Evolutionary conservation across 2,113 vertebrate species (phyloP), one percentile per base, ranked within the genome.

Genomic region (Acanthisitta chloris): DNA sequence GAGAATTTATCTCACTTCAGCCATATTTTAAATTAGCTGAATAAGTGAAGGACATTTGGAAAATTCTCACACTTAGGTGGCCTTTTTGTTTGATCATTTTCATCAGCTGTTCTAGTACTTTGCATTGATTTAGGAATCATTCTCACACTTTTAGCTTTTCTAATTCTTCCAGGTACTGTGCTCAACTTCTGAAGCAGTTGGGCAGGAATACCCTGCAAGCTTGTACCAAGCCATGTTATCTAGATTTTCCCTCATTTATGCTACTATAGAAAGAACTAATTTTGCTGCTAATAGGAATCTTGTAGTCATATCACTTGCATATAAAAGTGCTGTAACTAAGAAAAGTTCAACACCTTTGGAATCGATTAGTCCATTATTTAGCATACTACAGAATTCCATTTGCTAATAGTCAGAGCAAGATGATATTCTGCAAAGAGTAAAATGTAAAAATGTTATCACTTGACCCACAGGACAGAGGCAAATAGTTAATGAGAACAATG

Each of bases 21-120:
- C 94, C 72, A 70, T 54, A 76, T 90, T 96, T 96, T 87, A 91
- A 95, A 96, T 96, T 58, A 96, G 85, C 34, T 64, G 80, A 90
- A 83, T 83, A 91, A 64, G 36, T 33, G 42, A 52, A 66, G 69
- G 71, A 29, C 70, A 51, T 92, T 90, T 70, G 58, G n/a, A 93
- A 97, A 88, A 79, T 45, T 34, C 26, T 58, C 84, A 54, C 13
- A 54, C 88, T 73, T 55, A 72, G 67, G 34, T 61, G 72, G 7
- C n/a, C 70, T 91, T 97, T 88, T 61, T 15, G 26, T 96, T 81
- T 71, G 66, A 86, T 74, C 14, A 2, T 64, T 93, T 97, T 90
- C 42, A 83, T 85, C 20, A 14, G 26, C 16, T 66, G 24, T 94
- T 94, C 66, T 25, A 67, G 45, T 64, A 61, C 24, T 93, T 90